Evolutionary conservation across 2,888 invertebrate species (phyloP).

Genomic region (Lampropteryx suffumata): DNA sequence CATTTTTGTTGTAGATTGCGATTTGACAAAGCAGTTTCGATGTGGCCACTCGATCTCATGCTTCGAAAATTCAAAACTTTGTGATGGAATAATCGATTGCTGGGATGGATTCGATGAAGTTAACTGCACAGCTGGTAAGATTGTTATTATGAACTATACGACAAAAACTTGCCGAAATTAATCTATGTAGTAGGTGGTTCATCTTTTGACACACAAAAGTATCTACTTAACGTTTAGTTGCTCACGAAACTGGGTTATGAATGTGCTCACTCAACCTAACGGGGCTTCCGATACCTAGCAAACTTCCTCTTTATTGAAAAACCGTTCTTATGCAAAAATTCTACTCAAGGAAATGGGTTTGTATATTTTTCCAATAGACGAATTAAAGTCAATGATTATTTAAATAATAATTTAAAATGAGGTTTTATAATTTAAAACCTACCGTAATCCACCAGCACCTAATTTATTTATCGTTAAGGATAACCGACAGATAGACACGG

Average conservation of each 20-base stretch:
- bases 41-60: slow-evolving; percentile 90
- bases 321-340: slow-evolving; percentile 19
- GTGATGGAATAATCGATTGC: slow-evolving; percentile 89
- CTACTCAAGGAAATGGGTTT: slow-evolving; percentile 4
- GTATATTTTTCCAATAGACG: too few relatives aligned
- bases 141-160: too few relatives aligned
- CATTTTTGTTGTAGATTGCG: slow-evolving; percentile 76
- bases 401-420: too few relatives aligned
- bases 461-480: too few relatives aligned
- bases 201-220: slow-evolving; percentile 41
- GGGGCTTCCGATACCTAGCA: slow-evolving; percentile 47
- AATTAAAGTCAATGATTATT: too few relatives aligned
- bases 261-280: slow-evolving; percentile 63
- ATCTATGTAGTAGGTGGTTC: slow-evolving; percentile 1
- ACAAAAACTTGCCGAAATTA: not conserved
- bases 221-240: slow-evolving; percentile 53
- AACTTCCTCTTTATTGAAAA: slow-evolving; percentile 46
- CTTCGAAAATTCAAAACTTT: slow-evolving; percentile 85
- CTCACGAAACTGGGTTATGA: slow-evolving; percentile 61
- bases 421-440: too few relatives aligned
- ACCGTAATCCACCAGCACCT: too few relatives aligned
- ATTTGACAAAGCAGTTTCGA: slow-evolving; percentile 86
- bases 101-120: slow-evolving; percentile 91
- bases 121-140: slow-evolving; percentile 85
- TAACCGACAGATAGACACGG: too few relatives aligned